Evolutionary conservation across 2,797 vertebrate genomes (phyloP).

Genomic region (Arremon brunneinucha): DNA sequence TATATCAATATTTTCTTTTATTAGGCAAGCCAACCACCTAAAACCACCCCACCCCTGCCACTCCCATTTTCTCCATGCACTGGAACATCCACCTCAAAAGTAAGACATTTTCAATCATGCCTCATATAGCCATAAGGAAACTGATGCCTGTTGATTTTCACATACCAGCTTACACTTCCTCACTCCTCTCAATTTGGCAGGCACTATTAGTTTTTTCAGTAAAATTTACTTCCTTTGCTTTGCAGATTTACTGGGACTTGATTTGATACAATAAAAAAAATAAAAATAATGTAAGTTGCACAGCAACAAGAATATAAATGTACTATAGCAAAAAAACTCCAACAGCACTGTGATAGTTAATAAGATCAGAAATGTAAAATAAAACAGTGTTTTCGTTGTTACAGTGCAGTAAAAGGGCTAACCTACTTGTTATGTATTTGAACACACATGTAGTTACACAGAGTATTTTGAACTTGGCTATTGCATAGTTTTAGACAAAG

Average conservation of each 20-base stretch:
- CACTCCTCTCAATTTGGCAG: not conserved
- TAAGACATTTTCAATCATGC: not conserved
- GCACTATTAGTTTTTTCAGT: not conserved
- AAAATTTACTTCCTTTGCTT: not conserved
- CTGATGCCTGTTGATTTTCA: not conserved
- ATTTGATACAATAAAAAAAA: not conserved
- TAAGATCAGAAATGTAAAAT: conserved; percentile 2
- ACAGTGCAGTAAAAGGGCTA: not conserved
- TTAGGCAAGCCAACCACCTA: conserved; percentile 19
- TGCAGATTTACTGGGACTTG: not conserved
- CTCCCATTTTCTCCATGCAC: conserved; percentile 2
- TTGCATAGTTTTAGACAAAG: not conserved
- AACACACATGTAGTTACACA: not conserved
- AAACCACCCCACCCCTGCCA: conserved; percentile 18
- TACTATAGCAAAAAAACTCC: not conserved
- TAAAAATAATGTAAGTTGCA: not conserved
- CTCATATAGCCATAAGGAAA: not conserved
- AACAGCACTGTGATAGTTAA: not conserved
- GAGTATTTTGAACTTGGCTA: not conserved
- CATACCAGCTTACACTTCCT: not conserved
- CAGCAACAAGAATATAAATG: not conserved
- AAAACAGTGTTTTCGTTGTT: not conserved
- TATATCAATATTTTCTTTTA: conserved; percentile 9
- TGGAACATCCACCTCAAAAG: conserved; percentile 30
- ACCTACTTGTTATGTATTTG: not conserved